Conservation (phyloP, 2,888 invertebrate genomes). For the Minunthozetes semirufus region DNA sequence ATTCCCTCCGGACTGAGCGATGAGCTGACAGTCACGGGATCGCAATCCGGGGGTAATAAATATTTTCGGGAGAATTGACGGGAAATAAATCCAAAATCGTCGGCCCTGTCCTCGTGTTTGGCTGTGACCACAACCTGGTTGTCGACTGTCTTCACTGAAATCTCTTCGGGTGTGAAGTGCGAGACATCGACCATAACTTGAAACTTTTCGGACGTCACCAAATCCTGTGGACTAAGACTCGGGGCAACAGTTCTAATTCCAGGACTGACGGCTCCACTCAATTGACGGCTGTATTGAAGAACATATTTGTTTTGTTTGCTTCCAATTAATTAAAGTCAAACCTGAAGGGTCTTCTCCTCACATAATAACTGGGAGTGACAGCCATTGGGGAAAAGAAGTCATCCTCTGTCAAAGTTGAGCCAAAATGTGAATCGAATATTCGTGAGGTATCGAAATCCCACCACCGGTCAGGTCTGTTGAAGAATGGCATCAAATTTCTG, state of each 20-base stretch:
- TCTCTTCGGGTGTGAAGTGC: constrained; percentile 43
- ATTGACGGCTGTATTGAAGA: neutral
- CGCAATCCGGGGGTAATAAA: constrained; percentile 40
- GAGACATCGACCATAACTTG: constrained; percentile 42
- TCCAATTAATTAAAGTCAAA: neutral
- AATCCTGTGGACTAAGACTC: neutral
- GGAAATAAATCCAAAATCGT: constrained; percentile 42
- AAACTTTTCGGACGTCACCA: constrained; percentile 26
- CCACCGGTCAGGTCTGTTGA: constrained; percentile 26
- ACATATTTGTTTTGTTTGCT: neutral
- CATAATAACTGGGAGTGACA: constrained; percentile 31
- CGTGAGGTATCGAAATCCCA: constrained; percentile 31
- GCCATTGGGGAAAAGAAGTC: constrained; percentile 32
- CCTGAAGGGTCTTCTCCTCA: constrained; percentile 33
- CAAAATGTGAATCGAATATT: constrained; percentile 33
- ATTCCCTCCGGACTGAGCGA: constrained; percentile 42
- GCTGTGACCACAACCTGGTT: constrained; percentile 40
- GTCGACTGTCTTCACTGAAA: constrained; percentile 42
- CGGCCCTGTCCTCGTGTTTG: constrained; percentile 42
- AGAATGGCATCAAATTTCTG: constrained; percentile 19
- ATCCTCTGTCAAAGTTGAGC: constrained; percentile 30
- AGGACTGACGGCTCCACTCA: neutral
- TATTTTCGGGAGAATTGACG: constrained; percentile 43
- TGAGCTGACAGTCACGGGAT: constrained; percentile 40
- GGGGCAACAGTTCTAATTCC: neutral